Conservation (phyloP, 2,113 vertebrate genomes). For the Raja brachyura region DNA sequence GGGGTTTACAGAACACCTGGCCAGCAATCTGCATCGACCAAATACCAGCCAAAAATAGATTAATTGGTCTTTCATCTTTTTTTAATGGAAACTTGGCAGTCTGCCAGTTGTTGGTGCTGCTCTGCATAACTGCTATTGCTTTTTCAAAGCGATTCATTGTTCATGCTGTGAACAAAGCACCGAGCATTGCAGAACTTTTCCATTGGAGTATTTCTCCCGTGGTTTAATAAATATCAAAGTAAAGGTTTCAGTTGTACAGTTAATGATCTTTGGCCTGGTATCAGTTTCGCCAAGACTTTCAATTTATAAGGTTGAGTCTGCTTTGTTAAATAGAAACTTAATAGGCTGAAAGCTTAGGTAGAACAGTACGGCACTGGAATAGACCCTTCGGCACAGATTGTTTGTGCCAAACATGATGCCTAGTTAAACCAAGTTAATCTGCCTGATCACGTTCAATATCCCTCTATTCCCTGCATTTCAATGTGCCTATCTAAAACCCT, state of each 20-base stretch:
- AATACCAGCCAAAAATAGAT: not conserved
- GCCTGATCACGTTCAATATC: too few species aligned
- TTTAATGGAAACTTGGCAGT: not conserved
- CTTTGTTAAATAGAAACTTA: not conserved
- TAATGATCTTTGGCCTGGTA: not conserved
- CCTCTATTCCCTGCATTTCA: too few species aligned
- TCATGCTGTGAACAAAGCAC: not conserved
- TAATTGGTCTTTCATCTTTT: not conserved
- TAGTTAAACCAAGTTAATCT: too few species aligned
- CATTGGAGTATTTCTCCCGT: not conserved
- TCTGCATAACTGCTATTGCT: not conserved
- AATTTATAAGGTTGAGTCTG: not conserved
- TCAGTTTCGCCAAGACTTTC: not conserved
- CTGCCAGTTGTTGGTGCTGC: not conserved
- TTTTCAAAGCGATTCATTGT: not conserved
- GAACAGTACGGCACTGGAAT: too few species aligned
- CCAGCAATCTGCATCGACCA: not conserved
- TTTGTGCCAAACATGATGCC: too few species aligned
- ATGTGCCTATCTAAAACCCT: too few species aligned
- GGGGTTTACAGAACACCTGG: not conserved
- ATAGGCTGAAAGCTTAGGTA: not conserved
- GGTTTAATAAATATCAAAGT: not conserved
- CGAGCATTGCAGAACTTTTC: not conserved
- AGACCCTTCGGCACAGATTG: too few species aligned
- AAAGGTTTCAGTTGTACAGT: not conserved